Evolutionary conservation across 2,113 vertebrate genomes (phyloP), one percentile per base, ranked within the genome.

Genomic region (Apodemus sylvaticus): DNA sequence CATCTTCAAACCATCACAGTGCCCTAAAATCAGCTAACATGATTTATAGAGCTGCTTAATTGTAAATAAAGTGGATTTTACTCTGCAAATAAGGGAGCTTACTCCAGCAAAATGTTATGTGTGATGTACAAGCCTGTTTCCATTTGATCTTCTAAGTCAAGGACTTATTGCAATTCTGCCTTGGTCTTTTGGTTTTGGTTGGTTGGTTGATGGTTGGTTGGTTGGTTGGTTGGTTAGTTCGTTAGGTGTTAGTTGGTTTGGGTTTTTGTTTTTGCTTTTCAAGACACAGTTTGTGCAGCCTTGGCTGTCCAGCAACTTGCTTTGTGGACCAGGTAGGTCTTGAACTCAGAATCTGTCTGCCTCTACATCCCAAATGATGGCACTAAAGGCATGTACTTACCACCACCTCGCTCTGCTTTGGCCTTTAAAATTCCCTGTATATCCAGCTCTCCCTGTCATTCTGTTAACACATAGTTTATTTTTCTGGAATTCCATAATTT

Each of bases 401-500:
- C 9, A 39, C 17, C 19, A 39, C 20, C n/a, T 9, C 0, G 36
- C n/a, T 24, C 71, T 73, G n/a, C 19, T 73, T 73, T 73, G 34
- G 88, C 66, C 48, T 91, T 94, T 86, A n/a, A 73, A 68, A 89
- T 92, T 94, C 64, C 62, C 20, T 83, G 53, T 53, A 62, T 22
- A 78, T 9, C 26, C 42, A 71, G 34, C 60, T 79, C n/a, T 93
- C 73, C 58, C 29, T 58, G 20, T 39, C 76, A 19, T 83, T 74
- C 86, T 73, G 91, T n/a, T 55, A 87, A 96, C 10, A 42, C 42
- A 78, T 7, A 83, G 42, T 85, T 89, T 88, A 45, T 88, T 85
- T 77, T 82, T 90, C 60, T 36, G 90, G 64, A 92, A 96, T 89
- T 89, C 31, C 34, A 74, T 73, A 34, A 82, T 31, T 89, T 91